Conservation (phyloP, 2,113 vertebrate species). For the Mugil cephalus region DNA sequence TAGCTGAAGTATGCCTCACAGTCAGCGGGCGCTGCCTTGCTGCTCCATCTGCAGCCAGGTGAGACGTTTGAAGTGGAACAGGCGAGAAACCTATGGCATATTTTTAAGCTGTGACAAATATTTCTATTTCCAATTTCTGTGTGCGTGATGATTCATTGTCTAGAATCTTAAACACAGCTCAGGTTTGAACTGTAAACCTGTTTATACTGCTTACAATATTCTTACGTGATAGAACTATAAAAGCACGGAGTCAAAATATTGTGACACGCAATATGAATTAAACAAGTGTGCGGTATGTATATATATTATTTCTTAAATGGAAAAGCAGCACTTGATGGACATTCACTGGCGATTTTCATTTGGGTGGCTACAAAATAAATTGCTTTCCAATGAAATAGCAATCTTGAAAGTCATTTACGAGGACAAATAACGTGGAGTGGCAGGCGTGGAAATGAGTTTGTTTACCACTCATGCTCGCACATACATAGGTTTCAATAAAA, state of each 20-base stretch:
- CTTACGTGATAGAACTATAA: no score
- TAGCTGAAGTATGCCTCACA: neutral
- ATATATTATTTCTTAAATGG: neutral
- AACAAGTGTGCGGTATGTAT: neutral
- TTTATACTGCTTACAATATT: no score
- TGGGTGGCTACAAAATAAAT: neutral
- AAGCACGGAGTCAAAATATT: no score
- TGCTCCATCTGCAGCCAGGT: neutral
- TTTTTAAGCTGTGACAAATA: neutral
- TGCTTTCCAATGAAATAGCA: constrained; percentile 8
- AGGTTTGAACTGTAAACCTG: neutral
- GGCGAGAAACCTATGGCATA: neutral
- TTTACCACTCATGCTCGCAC: neutral
- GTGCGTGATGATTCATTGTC: neutral
- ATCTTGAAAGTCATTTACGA: constrained; percentile 30
- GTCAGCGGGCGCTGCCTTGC: neutral
- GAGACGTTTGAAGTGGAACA: constrained; percentile 8
- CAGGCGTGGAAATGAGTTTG: constrained; percentile 8
- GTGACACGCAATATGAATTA: neutral
- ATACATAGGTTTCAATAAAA: neutral
- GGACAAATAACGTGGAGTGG: constrained; percentile 27
- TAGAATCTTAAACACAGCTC: neutral
- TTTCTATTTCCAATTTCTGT: no score
- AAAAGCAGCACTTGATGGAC: neutral
- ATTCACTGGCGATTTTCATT: neutral